Evolutionary conservation across 1,140 invertebrate species (phyloP).

Genomic region (Bombus impatiens): DNA sequence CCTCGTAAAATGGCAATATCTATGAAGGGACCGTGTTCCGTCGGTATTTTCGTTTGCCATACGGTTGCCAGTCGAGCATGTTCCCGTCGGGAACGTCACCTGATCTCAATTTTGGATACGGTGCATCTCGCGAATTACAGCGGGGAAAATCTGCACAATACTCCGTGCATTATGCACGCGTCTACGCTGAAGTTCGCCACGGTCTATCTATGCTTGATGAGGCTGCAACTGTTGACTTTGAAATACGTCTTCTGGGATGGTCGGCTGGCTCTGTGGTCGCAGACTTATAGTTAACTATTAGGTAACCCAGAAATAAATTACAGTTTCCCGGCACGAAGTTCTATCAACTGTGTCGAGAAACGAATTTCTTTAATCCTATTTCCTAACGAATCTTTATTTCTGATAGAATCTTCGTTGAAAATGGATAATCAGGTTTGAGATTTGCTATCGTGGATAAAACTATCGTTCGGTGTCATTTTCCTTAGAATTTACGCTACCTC

Average conservation of each 20-base stretch:
- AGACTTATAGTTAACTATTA: slow-evolving; percentile 13
- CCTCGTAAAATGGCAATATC: slow-evolving; percentile 57
- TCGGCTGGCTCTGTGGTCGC: not conserved
- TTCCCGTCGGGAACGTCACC: slow-evolving; percentile 40
- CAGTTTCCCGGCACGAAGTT: not conserved
- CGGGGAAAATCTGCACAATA: slow-evolving; percentile 33
- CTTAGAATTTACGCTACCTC: too few species aligned
- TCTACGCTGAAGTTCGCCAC: slow-evolving; percentile 20
- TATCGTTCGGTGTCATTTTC: too few species aligned
- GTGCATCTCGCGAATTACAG: slow-evolving; percentile 33
- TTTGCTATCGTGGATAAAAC: too few species aligned
- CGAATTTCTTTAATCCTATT: not conserved
- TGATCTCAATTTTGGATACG: slow-evolving; percentile 61
- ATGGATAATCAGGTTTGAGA: too few species aligned
- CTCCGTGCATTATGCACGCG: slow-evolving; percentile 27
- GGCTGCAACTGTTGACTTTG: slow-evolving; percentile 15
- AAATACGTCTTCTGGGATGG: slow-evolving; percentile 21
- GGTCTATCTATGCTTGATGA: slow-evolving; percentile 52
- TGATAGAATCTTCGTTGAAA: too few species aligned
- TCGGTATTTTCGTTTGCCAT: not conserved
- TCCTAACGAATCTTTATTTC: too few species aligned
- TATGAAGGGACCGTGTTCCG: not conserved
- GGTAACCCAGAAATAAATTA: not conserved
- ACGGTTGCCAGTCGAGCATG: too few species aligned
- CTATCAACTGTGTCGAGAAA: not conserved